Evolutionary conservation across 2,797 vertebrate genomes (phyloP), one percentile per base, ranked within the genome.

Genomic region (Sebastes melanostomus): DNA sequence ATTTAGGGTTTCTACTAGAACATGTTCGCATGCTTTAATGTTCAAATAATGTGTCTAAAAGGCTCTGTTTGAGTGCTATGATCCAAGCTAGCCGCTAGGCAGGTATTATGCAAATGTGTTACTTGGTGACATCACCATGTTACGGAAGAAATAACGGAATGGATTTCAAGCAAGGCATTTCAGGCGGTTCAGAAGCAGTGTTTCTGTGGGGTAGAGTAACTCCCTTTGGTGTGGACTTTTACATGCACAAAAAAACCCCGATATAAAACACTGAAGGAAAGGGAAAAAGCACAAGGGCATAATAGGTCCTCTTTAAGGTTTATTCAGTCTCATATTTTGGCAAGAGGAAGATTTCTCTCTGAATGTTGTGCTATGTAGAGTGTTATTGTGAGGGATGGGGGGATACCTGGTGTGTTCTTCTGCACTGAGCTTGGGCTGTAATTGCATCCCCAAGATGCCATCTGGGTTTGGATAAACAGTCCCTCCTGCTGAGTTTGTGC

Each of bases 351-450:
- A 8, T 25, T 27, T 30, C 27, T 52, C 70, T 81, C 77, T 66
- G 63, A 72, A 78, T 86, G 78, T 78, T 74, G 71, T 54, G 29
- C 68, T 77, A 55, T 75, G 63, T 36, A 16, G 42, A 29, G 80
- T 59, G 72, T 80, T 75, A 88, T 13, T 72, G 52, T 58, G 24
- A 78, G 68, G 46, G 16, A 46, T 16, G 38, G 42, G 16, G 16
- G 8, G 59, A 34, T 60, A 62, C 78, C 69, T 80, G 68, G 56
- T 36, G 63, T 66, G 60, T 71, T 50, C 60, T 46, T 42, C 60
- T 46, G 74, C 81, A 72, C 85, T n/a, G 73, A 71, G 34, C 42
- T 46, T 8, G 38, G 67, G 81, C 13, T 80, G 61, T 79, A 70
- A 74, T 55, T 66, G 30, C 67, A 74, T 76, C 75, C 52, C 55